Base-by-base conservation (phyloP, 1,140 invertebrate species). In the Drosophila novamexicana region DNA sequence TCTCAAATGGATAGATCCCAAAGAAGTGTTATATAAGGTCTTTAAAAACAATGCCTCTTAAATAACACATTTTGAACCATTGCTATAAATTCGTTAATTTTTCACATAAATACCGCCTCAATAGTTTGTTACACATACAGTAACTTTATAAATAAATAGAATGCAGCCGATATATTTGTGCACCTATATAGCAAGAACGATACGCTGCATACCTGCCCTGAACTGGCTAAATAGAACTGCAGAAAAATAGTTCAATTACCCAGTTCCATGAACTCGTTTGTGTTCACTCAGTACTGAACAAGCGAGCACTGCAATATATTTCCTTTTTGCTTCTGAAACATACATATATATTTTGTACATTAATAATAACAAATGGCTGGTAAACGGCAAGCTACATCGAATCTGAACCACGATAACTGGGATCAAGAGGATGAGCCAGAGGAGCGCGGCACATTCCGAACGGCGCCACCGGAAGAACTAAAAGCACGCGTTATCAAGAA, bases 361-460 rank as follows among this genome's bases (percentile, higher is more conserved):
- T 9, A 37, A 76, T 58, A 22, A 49, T 14, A 50, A 52, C 29
- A 73, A 65, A 97, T 97, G 97, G 94, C 96, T 76, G 90, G 89
- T 39, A 98, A 98, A 93, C 93, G 97, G 73, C 92, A 92, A 76
- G 97, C 98, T 44, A 94, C 94, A 10, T 94, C 93, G 39, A 95
- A 98, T 64, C 93, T 98, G 64, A 98, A 96, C 91, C 96, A 97
- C 85, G 96, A 97, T n/a, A 98, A 98, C 92, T 98, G 97, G 97
- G 95, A 98, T 90, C 92, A 95, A 32, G 97, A 97, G 75, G 96
- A 97, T n/a, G 94, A 95, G 78, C 94, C 94, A 40, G 96, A 98
- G 93, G 96, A 97, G 76, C 94, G 94, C 68, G 96, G 96, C 18
- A 94, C 91, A 57, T 97, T 97, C 91, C 93, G 93, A 79, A 94